Percentiles rank a stretch among this genome's conserved stretches.
phyloP scores from a whole-genome alignment of 2,113 vertebrate species.

The Dascyllus trimaculatus region DNA sequence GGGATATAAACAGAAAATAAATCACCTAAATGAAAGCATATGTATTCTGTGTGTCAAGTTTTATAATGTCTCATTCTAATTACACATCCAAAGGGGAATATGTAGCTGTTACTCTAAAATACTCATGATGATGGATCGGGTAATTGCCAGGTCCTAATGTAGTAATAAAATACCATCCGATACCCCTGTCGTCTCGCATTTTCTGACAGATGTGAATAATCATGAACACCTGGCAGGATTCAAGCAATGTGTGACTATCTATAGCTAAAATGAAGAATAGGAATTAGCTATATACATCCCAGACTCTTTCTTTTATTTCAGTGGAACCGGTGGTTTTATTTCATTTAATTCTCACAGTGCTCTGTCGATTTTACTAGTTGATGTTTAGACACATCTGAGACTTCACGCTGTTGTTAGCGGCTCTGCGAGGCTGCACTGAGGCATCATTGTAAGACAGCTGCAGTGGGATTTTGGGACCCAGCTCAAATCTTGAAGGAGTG shows the following conservation, averaged over 20 bases:
- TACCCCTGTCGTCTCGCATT: background rate
- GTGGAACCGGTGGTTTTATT: no score
- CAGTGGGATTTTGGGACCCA: no score
- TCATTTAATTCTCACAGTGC: no score
- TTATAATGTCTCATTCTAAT: background rate
- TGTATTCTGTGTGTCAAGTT: conserved; percentile 5
- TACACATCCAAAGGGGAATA: background rate
- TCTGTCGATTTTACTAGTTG: no score
- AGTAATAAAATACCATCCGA: background rate
- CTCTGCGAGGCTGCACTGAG: no score
- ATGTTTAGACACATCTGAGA: no score
- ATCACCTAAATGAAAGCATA: conserved; percentile 14
- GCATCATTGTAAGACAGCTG: no score
- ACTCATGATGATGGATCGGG: no score
- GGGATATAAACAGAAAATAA: conserved; percentile 47
- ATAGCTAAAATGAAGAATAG: background rate
- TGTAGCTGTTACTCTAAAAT: background rate
- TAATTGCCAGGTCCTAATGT: background rate
- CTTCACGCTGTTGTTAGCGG: no score
- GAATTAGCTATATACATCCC: background rate
- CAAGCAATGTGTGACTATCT: background rate
- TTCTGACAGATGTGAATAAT: background rate
- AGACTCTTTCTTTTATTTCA: no score
- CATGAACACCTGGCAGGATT: background rate
- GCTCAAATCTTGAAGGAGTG: no score